Evolutionary conservation across 2,888 invertebrate genomes (phyloP), one percentile per base, ranked within the genome.

Genomic region (Mythimna ferrago): DNA sequence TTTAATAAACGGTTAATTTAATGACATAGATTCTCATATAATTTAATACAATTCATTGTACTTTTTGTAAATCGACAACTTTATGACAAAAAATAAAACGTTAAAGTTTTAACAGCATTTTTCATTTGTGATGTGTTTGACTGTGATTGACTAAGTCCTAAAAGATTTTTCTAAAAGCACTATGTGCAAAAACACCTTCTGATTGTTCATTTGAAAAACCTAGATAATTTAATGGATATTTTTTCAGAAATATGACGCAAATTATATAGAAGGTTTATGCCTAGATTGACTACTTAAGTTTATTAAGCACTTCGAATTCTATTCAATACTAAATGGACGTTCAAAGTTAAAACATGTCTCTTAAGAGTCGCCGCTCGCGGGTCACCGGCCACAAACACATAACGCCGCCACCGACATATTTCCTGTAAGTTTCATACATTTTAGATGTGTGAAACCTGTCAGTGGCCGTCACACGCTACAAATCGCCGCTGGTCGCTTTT

Each of bases 1-100:
- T 38, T 32, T 70, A 66, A 63, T 75, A 80, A 80, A 86, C 75
- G 78, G 60, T 73, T 80, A 76, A 73, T 81, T 81, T 86, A 86
- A 81, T 86, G 79, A 76, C 78, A 76, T 82, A 79, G 68, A 76
- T 73, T 79, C 60, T 85, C 66, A 48, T 76, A 64, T 54, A 75
- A 66, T 72, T 73, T 75, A 56, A 73, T 75, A 85, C 71, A 72
- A 65, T 73, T 78, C 21, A 72, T 65, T 71, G 62, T 72, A 69
- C 53, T 76, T 79, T 77, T 80, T 80, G 51, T 79, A 73, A 64
- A 65, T 21, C 48, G 51, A 80, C 56, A 38, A 58, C 51, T n/a
- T 16, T 6, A 57, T 80, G 53, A 63, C 48, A 35, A 65, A 35
- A 65, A 69, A 80, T 71, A 69, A 80, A 80, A 57, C 26, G 14